Evolutionary conservation across 2,888 invertebrate species (phyloP).

Genomic region (Glaucopsyche alexis): DNA sequence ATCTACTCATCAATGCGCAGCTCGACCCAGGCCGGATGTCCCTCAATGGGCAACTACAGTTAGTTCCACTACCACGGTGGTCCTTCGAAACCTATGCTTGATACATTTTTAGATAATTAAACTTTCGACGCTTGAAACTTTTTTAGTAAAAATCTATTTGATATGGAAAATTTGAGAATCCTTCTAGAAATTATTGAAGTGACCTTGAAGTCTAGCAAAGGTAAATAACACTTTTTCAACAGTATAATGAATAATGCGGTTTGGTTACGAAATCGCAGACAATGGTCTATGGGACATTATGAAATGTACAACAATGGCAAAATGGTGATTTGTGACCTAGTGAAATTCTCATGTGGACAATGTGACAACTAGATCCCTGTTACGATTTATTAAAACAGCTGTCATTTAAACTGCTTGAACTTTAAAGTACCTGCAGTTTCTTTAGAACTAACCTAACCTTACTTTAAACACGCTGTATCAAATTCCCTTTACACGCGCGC

Average conservation of each 20-base stretch:
- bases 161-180: neutral
- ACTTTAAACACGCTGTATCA: too few species aligned
- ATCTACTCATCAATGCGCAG: neutral
- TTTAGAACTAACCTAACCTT: neutral
- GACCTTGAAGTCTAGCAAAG: constrained; percentile 32
- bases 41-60: constrained; percentile 6
- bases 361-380: constrained; percentile 30
- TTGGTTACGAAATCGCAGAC: constrained; percentile 44
- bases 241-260: constrained; percentile 41
- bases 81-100: constrained; percentile 2
- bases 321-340: constrained; percentile 37
- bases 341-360: constrained; percentile 42
- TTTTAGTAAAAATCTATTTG: neutral
- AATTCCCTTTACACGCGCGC: too few species aligned
- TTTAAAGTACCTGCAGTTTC: neutral
- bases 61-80: constrained; percentile 27
- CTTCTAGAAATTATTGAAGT: neutral
- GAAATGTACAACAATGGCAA: constrained; percentile 41
- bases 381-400: constrained; percentile 10
- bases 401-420: neutral
- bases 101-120: neutral
- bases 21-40: constrained; percentile 20
- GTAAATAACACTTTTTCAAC: constrained; percentile 33
- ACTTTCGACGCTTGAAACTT: neutral
- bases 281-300: constrained; percentile 47